Evolutionary conservation across 35 echinoderm and acorn worm genomes (phyloP).

Genomic region (Ptychodera flava): DNA sequence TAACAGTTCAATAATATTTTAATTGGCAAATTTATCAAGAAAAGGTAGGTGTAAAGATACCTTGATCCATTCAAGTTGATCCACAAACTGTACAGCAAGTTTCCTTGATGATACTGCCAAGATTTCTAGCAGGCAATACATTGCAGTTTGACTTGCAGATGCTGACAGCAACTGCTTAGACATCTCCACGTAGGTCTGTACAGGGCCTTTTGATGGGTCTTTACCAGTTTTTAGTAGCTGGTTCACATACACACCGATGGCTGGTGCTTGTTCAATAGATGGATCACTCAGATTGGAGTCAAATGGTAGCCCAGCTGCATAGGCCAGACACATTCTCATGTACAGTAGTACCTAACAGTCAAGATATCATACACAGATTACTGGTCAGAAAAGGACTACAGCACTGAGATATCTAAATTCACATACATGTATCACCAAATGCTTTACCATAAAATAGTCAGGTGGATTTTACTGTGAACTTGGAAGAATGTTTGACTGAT

Average conservation of each 20-base stretch:
- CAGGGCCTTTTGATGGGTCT: constrained; percentile 1
- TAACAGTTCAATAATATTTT: no score
- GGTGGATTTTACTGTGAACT: no score
- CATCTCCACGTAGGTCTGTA: constrained; percentile 56
- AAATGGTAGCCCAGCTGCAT: constrained; percentile 48
- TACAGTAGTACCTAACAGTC: constrained; percentile 86
- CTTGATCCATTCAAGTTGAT: constrained; percentile 79
- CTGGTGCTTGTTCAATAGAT: constrained; percentile 46
- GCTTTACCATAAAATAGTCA: no score
- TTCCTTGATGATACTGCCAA: constrained; percentile 53
- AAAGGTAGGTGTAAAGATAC: no score
- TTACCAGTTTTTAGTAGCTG: constrained; percentile 31
- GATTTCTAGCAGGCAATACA: constrained; percentile 81
- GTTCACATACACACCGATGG: constrained; percentile 40
- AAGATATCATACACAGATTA: no score
- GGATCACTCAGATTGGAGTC: constrained; percentile 35
- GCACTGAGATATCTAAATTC: no score
- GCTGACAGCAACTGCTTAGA: constrained; percentile 54
- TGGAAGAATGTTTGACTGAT: no score
- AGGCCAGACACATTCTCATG: constrained; percentile 52
- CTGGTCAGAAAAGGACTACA: no score
- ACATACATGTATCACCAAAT: no score
- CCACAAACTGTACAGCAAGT: constrained; percentile 35
- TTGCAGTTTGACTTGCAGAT: constrained; percentile 36
- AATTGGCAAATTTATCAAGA: no score